phyloP scores from a whole-genome alignment of 35 echinoderm and acorn worm species.

The Ophioderma brevispina region DNA sequence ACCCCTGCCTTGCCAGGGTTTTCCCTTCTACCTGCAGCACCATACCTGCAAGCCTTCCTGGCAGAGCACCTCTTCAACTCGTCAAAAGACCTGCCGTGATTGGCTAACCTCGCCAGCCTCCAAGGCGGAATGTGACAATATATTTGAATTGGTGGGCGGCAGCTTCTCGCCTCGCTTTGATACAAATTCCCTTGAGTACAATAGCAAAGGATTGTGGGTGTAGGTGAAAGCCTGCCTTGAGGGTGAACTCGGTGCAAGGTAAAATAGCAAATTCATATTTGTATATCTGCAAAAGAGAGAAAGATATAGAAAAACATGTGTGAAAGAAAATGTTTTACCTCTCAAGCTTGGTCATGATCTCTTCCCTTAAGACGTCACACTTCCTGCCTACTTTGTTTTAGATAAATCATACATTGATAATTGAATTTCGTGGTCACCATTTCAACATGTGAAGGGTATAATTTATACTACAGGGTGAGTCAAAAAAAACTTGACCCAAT shows the following conservation, averaged over 20 bases:
- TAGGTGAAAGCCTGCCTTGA: conserved; percentile 62
- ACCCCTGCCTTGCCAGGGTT: conserved; percentile 22
- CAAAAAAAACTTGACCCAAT: too few species aligned
- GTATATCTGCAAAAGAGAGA: conserved; percentile 54
- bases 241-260: conserved; percentile 29
- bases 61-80: conserved; percentile 43
- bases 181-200: conserved; percentile 64
- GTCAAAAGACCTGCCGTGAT: conserved; percentile 17
- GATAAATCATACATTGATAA: too few species aligned
- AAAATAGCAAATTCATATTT: conserved; percentile 61
- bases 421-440: too few species aligned
- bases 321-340: neutral
- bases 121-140: neutral
- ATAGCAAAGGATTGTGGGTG: conserved; percentile 71
- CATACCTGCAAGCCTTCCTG: conserved; percentile 18
- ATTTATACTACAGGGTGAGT: too few species aligned
- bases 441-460: too few species aligned
- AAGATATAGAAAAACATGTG: neutral
- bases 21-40: conserved; percentile 67
- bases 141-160: conserved; percentile 25
- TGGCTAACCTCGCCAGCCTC: conserved; percentile 32
- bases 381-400: too few species aligned
- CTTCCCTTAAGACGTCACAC: too few species aligned
- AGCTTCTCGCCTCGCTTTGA: conserved; percentile 41
- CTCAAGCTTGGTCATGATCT: neutral